These are phyloP conservation scores for Cephus rjabovi DNA, from an alignment of 2,888 invertebrate species.

Conservation along the genomic window DNA sequence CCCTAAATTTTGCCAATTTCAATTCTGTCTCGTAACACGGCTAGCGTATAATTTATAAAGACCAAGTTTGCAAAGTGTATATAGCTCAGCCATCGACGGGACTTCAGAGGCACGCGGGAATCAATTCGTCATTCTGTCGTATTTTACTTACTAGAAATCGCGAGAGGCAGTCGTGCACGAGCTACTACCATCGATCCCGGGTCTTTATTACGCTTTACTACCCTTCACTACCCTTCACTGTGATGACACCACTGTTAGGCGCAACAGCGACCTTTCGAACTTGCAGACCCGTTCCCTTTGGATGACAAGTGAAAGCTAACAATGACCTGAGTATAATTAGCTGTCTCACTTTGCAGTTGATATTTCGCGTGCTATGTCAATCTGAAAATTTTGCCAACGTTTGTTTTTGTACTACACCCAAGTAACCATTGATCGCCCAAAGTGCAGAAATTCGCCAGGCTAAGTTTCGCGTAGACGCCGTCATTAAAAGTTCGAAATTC, in stretches of 20 bases:
- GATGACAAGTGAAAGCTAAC: background rate
- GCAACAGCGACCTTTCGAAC: background rate
- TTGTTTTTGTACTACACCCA: background rate
- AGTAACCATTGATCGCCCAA: background rate
- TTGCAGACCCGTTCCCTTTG: background rate
- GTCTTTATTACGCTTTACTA: background rate
- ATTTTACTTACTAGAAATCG: constrained; percentile 23
- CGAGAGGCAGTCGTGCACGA: constrained; percentile 10
- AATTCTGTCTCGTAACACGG: background rate
- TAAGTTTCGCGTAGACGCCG: background rate
- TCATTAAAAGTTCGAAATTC: background rate
- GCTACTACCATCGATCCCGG: background rate
- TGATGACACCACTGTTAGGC: background rate
- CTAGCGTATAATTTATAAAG: background rate
- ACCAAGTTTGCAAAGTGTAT: background rate
- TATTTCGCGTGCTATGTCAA: background rate
- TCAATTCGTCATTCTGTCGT: constrained; percentile 23
- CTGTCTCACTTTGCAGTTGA: too few relatives aligned
- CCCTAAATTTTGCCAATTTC: background rate
- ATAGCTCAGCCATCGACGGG: background rate
- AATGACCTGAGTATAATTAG: background rate
- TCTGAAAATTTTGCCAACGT: background rate
- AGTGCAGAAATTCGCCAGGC: background rate
- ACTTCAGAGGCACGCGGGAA: background rate
- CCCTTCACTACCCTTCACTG: background rate